Conservation (phyloP, 2,113 vertebrate genomes). For the Eulacestoma nigropectus region DNA sequence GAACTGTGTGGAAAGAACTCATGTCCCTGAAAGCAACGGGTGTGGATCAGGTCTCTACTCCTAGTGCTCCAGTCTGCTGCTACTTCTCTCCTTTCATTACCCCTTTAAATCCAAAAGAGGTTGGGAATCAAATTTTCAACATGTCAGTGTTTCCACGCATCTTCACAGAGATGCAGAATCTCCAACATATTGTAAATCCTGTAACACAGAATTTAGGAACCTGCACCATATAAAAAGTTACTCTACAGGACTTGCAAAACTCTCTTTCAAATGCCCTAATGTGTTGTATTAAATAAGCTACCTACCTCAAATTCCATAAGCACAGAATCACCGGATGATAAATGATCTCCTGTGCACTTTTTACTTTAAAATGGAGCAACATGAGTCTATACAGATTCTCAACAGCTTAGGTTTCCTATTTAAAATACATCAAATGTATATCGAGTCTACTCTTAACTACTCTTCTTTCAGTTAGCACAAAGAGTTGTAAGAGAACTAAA, state of each 20-base stretch:
- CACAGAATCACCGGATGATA: background rate
- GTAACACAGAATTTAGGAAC: background rate
- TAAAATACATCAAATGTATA: background rate
- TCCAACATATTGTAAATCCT: background rate
- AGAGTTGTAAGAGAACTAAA: background rate
- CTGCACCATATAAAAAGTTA: background rate
- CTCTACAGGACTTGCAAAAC: background rate
- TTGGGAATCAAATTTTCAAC: background rate
- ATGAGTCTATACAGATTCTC: background rate
- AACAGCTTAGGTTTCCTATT: background rate
- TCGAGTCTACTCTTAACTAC: background rate
- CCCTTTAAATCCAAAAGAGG: background rate
- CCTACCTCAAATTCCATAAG: background rate
- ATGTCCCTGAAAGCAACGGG: background rate
- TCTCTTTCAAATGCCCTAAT: background rate
- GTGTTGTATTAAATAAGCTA: background rate
- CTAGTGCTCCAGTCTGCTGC: background rate
- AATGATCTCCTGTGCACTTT: background rate
- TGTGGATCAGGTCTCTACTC: background rate
- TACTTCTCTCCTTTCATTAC: background rate
- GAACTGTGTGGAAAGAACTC: background rate
- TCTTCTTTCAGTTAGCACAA: background rate
- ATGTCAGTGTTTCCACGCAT: background rate
- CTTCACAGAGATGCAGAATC: background rate
- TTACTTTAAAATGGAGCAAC: constrained; percentile 3